phyloP scores from a whole-genome alignment of 2,113 vertebrate genomes.

The Mola mola region DNA sequence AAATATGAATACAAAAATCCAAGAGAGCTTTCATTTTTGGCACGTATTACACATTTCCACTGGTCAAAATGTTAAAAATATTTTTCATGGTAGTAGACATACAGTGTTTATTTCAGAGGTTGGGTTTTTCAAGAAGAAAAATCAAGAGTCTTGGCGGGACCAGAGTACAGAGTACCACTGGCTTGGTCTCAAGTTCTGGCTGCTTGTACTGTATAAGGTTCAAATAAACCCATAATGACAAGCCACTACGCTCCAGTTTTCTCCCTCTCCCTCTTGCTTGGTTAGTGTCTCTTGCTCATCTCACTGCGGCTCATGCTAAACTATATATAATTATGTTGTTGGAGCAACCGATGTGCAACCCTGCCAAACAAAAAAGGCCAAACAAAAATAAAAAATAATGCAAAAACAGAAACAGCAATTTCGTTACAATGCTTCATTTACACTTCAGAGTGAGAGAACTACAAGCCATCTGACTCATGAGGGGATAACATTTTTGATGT shows the following conservation, averaged over 20 bases:
- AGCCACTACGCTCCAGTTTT: slow-evolving; percentile 66
- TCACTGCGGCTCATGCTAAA: slow-evolving; percentile 64
- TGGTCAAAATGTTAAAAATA: slow-evolving; percentile 60
- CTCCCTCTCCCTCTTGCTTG: slow-evolving; percentile 59
- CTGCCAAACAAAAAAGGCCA: slow-evolving; percentile 41
- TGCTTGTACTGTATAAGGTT: slow-evolving; percentile 79
- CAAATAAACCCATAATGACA: slow-evolving; percentile 84
- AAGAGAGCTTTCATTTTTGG: slow-evolving; percentile 12
- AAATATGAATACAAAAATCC: slow-evolving; percentile 14
- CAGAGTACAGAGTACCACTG: slow-evolving; percentile 41
- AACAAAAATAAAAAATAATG: slow-evolving; percentile 32
- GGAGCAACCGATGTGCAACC: slow-evolving; percentile 71
- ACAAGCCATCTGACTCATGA: slow-evolving; percentile 19
- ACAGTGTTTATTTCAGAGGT: slow-evolving; percentile 66
- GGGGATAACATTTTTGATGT: slow-evolving; percentile 15
- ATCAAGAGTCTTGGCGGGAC: slow-evolving; percentile 56
- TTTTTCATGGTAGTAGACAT: slow-evolving; percentile 32
- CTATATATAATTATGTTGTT: slow-evolving; percentile 84
- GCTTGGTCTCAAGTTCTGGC: slow-evolving; percentile 58
- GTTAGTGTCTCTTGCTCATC: slow-evolving; percentile 45
- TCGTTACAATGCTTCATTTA: slow-evolving; percentile 46
- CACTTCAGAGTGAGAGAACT: slow-evolving; percentile 31
- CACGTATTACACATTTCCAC: slow-evolving; percentile 31
- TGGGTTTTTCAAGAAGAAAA: slow-evolving; percentile 58
- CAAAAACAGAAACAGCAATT: slow-evolving; percentile 30